Conservation (phyloP, 1,140 invertebrate genomes). For the Drosophila mojavensis region DNA sequence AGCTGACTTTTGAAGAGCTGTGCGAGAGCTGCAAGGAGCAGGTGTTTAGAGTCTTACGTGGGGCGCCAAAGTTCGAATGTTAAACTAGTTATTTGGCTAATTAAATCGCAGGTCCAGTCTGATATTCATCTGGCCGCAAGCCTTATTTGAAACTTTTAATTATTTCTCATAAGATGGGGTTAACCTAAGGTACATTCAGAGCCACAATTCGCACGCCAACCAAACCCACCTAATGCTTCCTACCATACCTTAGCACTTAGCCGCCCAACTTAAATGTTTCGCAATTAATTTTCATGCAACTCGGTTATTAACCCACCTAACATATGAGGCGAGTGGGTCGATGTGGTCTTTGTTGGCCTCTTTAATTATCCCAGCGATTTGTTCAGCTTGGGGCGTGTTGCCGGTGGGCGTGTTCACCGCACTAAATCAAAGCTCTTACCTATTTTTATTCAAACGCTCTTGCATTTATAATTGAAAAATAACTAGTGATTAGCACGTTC, state of each 20-base stretch:
- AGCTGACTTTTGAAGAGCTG: conserved; percentile 29
- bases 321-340: neutral
- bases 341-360: conserved; percentile 25
- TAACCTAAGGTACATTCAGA: neutral
- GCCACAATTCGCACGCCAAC: conserved; percentile 57
- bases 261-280: conserved; percentile 59
- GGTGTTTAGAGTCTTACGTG: neutral
- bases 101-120: conserved; percentile 23
- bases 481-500: conserved; percentile 2
- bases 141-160: conserved; percentile 39
- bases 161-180: conserved; percentile 22
- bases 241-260: conserved; percentile 35
- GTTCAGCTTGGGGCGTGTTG: conserved; percentile 14
- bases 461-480: conserved; percentile 20
- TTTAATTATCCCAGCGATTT: conserved; percentile 26
- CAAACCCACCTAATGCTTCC: conserved; percentile 52
- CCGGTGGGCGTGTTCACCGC: conserved; percentile 55
- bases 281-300: conserved; percentile 76
- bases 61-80: conserved; percentile 20
- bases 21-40: neutral
- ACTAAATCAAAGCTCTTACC: conserved; percentile 55
- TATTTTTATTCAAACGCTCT: conserved; percentile 28
- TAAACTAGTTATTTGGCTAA: conserved; percentile 29
- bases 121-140: conserved; percentile 6
- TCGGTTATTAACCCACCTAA: conserved; percentile 72